Evolutionary conservation across 1,140 invertebrate genomes (phyloP).

Genomic region (Drosophila lowei): DNA sequence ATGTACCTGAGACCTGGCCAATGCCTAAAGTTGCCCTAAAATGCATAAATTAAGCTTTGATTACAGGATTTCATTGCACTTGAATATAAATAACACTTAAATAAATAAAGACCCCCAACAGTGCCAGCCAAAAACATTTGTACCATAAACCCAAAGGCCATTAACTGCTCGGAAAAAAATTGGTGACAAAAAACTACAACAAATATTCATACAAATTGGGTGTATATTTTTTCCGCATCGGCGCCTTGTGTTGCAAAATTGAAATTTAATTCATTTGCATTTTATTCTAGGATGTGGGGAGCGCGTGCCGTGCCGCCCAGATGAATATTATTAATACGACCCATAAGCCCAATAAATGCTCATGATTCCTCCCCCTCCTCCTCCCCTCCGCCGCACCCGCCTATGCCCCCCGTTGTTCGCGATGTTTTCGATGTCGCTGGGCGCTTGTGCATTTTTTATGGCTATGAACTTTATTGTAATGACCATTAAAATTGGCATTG

Average conservation of each 20-base stretch:
- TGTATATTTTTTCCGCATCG: background rate
- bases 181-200: constrained; percentile 3
- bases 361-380: constrained; percentile 34
- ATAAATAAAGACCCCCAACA: background rate
- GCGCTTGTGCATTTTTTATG: constrained; percentile 67
- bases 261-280: constrained; percentile 75
- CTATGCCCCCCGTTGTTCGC: background rate
- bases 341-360: constrained; percentile 77
- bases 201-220: constrained; percentile 28
- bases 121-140: too few species aligned
- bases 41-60: background rate
- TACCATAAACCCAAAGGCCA: background rate
- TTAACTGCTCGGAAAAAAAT: background rate
- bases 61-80: too few species aligned
- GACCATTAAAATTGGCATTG: constrained; percentile 80
- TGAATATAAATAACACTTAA: background rate
- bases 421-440: constrained; percentile 30
- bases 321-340: constrained; percentile 77
- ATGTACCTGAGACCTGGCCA: constrained; percentile 2
- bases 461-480: constrained; percentile 72
- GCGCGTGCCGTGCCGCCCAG: constrained; percentile 13
- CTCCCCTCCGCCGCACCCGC: too few species aligned
- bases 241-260: constrained; percentile 35
- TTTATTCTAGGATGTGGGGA: constrained; percentile 55
- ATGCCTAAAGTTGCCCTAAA: background rate